phyloP scores from a whole-genome alignment of 2,888 invertebrate genomes.

The Argyresthia albistria region DNA sequence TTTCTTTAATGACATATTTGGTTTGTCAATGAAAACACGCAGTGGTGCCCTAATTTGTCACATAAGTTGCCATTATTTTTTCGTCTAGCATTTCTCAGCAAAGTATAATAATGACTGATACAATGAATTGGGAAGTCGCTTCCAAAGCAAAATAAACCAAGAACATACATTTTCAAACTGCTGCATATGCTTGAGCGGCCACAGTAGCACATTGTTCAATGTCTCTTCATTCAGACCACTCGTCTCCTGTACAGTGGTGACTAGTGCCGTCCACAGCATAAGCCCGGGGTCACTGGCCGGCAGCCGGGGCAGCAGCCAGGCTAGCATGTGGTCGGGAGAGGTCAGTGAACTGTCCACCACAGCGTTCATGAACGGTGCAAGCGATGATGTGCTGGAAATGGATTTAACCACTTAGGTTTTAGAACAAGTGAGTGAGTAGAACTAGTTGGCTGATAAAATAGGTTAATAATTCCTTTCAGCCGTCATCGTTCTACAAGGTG shows the following conservation, averaged over 20 bases:
- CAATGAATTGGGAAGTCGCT: no score
- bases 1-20: no score
- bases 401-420: not conserved
- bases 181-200: slow-evolving; percentile 34
- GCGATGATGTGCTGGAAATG: slow-evolving; percentile 25
- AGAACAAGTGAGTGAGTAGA: no score
- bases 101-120: no score
- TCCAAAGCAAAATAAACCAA: no score
- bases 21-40: no score
- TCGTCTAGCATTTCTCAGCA: no score
- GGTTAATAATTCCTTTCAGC: no score
- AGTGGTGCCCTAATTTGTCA: no score
- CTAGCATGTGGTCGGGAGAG: slow-evolving; percentile 11
- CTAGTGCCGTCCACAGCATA: slow-evolving; percentile 37
- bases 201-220: slow-evolving; percentile 24
- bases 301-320: slow-evolving; percentile 21
- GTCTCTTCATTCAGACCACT: slow-evolving; percentile 12
- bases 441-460: no score
- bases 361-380: slow-evolving; percentile 24
- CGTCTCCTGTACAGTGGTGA: slow-evolving; percentile 22
- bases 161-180: slow-evolving; percentile 29
- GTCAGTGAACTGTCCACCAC: slow-evolving; percentile 18
- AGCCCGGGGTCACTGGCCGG: slow-evolving; percentile 22
- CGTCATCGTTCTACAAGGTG: no score
- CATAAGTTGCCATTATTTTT: no score